These are phyloP conservation scores for Catocala fraxini DNA, from an alignment of 2,888 invertebrate genomes.

Conservation along the genomic window DNA sequence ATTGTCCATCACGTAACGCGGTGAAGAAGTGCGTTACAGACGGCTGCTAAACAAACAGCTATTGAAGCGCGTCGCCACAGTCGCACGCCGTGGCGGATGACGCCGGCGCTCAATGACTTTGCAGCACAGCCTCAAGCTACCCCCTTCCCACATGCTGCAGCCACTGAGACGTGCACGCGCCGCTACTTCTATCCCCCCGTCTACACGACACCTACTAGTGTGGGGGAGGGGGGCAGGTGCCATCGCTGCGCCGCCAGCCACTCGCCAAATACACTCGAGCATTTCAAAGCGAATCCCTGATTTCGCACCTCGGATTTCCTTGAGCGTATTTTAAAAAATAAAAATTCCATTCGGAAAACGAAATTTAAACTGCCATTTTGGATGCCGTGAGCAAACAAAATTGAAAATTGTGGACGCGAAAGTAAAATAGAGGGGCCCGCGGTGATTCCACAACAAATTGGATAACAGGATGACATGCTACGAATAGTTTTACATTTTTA, in stretches of 20 bases:
- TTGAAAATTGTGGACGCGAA: constrained; percentile 54
- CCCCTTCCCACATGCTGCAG: not conserved
- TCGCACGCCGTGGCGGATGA: constrained; percentile 12
- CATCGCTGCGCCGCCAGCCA: constrained; percentile 28
- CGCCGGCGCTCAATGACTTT: constrained; percentile 17
- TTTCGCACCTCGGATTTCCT: constrained; percentile 68
- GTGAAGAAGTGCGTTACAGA: constrained; percentile 12
- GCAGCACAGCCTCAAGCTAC: constrained; percentile 4
- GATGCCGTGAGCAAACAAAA: constrained; percentile 57
- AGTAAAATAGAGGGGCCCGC: constrained; percentile 47
- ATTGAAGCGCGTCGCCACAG: constrained; percentile 14
- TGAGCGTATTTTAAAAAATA: constrained; percentile 59
- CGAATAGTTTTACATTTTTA: constrained; percentile 41
- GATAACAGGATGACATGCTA: constrained; percentile 39
- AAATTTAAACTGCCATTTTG: constrained; percentile 65
- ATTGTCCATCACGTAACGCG: constrained; percentile 8
- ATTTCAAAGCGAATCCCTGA: constrained; percentile 69
- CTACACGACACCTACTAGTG: constrained; percentile 18
- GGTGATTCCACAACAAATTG: constrained; percentile 43
- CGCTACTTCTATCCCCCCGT: constrained; percentile 32
- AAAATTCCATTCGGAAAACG: constrained; percentile 62
- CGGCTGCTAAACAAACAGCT: constrained; percentile 11
- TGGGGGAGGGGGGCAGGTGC: not conserved
- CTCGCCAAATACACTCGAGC: constrained; percentile 58
- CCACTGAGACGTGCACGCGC: constrained; percentile 21